Evolutionary conservation across 2,113 vertebrate genomes (phyloP), one percentile per base, ranked within the genome.

Genomic region (Miniopterus natalensis): DNA sequence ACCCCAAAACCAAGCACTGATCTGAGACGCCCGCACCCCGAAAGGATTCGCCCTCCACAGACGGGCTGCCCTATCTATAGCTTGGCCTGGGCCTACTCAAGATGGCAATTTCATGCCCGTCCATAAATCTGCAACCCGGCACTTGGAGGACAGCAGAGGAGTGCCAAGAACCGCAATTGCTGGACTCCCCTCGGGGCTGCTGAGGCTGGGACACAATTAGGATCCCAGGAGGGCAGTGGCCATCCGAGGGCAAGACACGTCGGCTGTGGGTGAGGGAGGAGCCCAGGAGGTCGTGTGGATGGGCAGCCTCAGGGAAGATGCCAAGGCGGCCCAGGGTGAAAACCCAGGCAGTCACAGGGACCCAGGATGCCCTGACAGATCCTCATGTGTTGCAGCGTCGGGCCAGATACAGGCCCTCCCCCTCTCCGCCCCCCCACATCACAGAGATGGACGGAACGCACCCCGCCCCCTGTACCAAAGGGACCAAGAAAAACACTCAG

Each of bases 1-100:
- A 6, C 61, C 10, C 45, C 27, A 2, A 12, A 7, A 53, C n/a
- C 8, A 31, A 74, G 17, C 12, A 0, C 20, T 3, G 25, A 25
- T 23, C 90, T 5, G 27, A 47, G 40, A 55, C 27, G 2, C 21
- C 78, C 47, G 27, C 42, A 29, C 25, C 61, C n/a, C 3, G 0
- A 29, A 2, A 21, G 47, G 49, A 61, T 3, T 20, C 79, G 4
- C 59, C 77, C 63, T 40, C 73, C 42, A 0, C 57, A n/a, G 57
- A 51, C 95, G 47, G 95, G 84, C 12, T n/a, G 57, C 45, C 70
- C 97, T 98, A 95, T 98, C 98, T 97, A 97, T 87, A 98, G 97
- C 79, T 0, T 10, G 1, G 79, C 84, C 84, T 1, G 66, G 42
- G 90, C 90, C 96, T 80, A 77, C 90, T 78, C 96, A 93, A 84